Evolutionary conservation across 2,113 vertebrate genomes (phyloP), one percentile per base, ranked within the genome.

Genomic region (Xiphias gladius): DNA sequence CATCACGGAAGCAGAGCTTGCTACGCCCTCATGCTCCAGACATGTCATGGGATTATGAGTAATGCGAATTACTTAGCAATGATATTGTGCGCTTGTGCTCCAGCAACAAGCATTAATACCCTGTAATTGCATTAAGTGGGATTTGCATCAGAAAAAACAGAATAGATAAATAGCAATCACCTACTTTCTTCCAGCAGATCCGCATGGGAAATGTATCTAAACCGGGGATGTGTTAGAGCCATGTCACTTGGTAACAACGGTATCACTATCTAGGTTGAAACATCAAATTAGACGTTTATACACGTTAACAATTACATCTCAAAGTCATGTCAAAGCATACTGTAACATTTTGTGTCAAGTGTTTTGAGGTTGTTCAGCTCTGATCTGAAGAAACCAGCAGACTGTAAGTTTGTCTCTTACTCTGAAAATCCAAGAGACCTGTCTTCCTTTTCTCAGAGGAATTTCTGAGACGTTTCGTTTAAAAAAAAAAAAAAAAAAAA

Each of bases 71-170:
- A 76, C 76, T 88, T 84, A 84, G 76, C 84, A 63, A 46, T 64
- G 76, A 77, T 81, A 76, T 48, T 50, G 57, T 81, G 74, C 10
- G 65, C 72, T 39, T 17, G 48, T 22, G 43, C 76, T 85, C 68
- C 46, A 48, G 76, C 58, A 78, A 71, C 28, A 14, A 71, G 41
- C 26, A 37, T 88, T 88, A 90, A 89, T 80, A 48, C 72, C 57
- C 71, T 81, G 52, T 90, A 89, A 92, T 83, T 88, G 64, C 84
- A 89, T 89, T 90, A 91, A 85, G 70, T 79, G 48, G 55, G 76
- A 89, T 93, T 89, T 81, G 64, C 78, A 79, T 82, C 37, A 86
- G 82, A 89, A 80, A 84, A 72, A 59, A 48, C n/a, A 46, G 62
- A 90, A 76, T 82, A 73, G 66, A 89, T 90, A n/a, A n/a, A n/a